Evolutionary conservation across 2,888 invertebrate species (phyloP).

Genomic region (Ceramica pisi): DNA sequence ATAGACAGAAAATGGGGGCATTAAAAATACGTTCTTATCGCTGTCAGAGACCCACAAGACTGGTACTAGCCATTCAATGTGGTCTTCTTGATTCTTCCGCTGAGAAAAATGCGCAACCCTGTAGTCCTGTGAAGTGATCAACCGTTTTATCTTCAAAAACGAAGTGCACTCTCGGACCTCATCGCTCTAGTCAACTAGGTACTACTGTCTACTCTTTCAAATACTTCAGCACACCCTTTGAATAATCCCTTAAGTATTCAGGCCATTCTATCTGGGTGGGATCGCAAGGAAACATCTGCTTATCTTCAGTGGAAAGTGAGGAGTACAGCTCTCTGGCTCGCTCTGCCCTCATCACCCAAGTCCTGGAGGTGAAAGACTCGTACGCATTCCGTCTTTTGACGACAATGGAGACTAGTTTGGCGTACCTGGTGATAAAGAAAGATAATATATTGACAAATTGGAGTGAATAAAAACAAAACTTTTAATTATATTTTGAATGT

Average conservation of each 20-base stretch:
- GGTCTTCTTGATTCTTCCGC: too few species aligned
- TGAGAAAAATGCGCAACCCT: too few species aligned
- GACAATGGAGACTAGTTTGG: constrained; percentile 93
- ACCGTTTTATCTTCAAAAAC: neutral
- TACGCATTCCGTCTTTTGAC: constrained; percentile 92
- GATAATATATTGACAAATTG: neutral
- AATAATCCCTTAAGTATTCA: constrained; percentile 95
- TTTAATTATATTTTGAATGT: too few species aligned
- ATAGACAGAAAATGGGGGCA: too few species aligned
- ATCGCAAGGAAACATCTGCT: constrained; percentile 94
- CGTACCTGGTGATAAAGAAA: constrained; percentile 87
- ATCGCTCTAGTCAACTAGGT: neutral
- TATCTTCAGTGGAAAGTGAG: constrained; percentile 91
- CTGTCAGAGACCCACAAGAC: too few species aligned
- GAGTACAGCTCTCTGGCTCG: constrained; percentile 92
- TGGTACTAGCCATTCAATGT: too few species aligned
- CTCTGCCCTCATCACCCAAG: constrained; percentile 95
- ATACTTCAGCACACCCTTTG: constrained; percentile 92
- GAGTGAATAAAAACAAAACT: too few species aligned
- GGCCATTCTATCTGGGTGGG: constrained; percentile 95
- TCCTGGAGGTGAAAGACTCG: constrained; percentile 94
- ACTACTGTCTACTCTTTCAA: neutral
- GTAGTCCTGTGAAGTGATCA: too few species aligned
- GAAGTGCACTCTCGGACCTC: neutral
- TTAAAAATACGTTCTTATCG: too few species aligned